phyloP scores from a whole-genome alignment of 2,113 vertebrate species.

The Hucho hucho region DNA sequence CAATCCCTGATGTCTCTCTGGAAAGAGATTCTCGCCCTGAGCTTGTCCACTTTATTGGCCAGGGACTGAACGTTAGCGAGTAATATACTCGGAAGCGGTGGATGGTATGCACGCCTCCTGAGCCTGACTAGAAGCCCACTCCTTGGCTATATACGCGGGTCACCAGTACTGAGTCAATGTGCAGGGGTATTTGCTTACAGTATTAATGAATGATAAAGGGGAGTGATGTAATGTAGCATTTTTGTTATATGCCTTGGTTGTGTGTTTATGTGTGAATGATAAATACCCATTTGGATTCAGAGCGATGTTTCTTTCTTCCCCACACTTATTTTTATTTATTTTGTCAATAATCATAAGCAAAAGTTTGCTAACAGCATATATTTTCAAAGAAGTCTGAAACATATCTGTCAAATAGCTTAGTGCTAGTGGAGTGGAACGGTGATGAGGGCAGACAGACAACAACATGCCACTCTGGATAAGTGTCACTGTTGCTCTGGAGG shows the following conservation, averaged over 20 bases:
- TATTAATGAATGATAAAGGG: not conserved
- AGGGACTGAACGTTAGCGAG: too few species aligned
- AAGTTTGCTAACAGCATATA: conserved; percentile 18
- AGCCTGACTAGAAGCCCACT: too few species aligned
- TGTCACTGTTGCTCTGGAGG: conserved; percentile 27
- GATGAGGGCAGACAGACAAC: conserved; percentile 9
- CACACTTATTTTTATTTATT: not conserved
- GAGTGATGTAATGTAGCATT: not conserved
- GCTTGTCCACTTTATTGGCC: too few species aligned
- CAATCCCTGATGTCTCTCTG: too few species aligned
- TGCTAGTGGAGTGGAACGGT: not conserved
- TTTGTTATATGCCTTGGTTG: too few species aligned
- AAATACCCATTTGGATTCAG: too few species aligned
- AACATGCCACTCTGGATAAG: conserved; percentile 21
- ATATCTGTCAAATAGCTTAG: conserved; percentile 19
- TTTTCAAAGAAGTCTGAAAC: conserved; percentile 3
- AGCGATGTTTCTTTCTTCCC: not conserved
- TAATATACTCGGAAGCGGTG: too few species aligned
- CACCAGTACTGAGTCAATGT: too few species aligned
- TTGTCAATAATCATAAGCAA: conserved; percentile 8
- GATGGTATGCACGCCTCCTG: too few species aligned
- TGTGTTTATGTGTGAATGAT: too few species aligned
- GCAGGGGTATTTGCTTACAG: not conserved
- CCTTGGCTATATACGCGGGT: too few species aligned
- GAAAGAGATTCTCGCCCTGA: too few species aligned